Evolutionary conservation across 2,113 vertebrate species (phyloP), one percentile per base, ranked within the genome.

Genomic region (Sceloporus tristichus): DNA sequence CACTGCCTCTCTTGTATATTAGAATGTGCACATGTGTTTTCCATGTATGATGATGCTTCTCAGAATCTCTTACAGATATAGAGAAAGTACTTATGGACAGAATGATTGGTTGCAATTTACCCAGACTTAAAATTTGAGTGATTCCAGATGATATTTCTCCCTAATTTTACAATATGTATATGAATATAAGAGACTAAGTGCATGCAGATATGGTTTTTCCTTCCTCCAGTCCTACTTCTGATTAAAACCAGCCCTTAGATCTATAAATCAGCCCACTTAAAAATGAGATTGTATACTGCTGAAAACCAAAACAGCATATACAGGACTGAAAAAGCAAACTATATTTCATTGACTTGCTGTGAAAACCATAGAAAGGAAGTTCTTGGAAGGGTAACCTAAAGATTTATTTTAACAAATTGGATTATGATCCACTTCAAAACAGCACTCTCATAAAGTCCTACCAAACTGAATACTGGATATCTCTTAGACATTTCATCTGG

Each of bases 251-350:
- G 82, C 85, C 6, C 75, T 92, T 90, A 54, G 84, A 88, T 82
- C 18, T 29, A 90, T 93, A 93, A 95, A 76, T 95, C 89, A 93
- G 80, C 66, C 18, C 25, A 75, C 1, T 93, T 91, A 92, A 70
- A 75, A 90, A 91, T 92, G 83, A 38, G 71, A 87, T 91, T 93
- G 91, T 87, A 5, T 93, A 65, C 65, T 86, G 94, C 82, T 92
- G 82, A 79, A 83, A 94, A 92, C 14, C 91, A 91, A 86, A 3
- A 85, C 14, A 92, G 27, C 4, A 13, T 82, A 91, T 65, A 85
- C 74, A 85, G 92, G 92, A 94, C 91, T 62, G 93, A 90, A 62
- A 74, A 29, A 25, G 53, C 85, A 91, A 89, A 79, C 11, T 88
- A 66, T 16, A 40, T 3, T 91, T 3, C 68, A 40, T 23, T 74